Percentiles rank a stretch among this genome's conserved stretches.
These are phyloP conservation scores for Cerastoderma edule DNA, from an alignment of 2,888 invertebrate genomes.

Conservation along the genomic window DNA sequence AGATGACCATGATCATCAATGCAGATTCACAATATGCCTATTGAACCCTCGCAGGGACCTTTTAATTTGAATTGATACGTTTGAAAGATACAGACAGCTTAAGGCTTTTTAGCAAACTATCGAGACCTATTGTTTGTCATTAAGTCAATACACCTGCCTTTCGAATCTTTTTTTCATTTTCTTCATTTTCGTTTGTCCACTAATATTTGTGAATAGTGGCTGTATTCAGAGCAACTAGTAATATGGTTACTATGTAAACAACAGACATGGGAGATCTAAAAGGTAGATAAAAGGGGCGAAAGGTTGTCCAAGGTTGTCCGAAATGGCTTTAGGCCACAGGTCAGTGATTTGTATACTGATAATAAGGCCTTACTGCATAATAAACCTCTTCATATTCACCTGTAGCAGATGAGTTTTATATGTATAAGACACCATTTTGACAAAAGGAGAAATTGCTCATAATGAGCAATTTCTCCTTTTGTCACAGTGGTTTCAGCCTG, in stretches of 20 bases:
- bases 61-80: not conserved
- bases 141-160: conserved; percentile 20
- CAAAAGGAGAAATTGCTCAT: no score
- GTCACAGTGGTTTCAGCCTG: no score
- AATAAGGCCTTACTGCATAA: no score
- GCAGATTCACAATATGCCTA: conserved; percentile 5
- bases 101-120: no score
- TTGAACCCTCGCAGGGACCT: not conserved
- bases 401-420: no score
- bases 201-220: conserved; percentile 10
- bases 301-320: no score
- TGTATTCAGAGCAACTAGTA: not conserved
- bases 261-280: not conserved
- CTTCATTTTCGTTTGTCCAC: not conserved
- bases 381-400: no score
- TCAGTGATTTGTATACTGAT: no score
- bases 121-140: not conserved
- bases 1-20: not conserved
- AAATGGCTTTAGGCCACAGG: no score
- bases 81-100: no score
- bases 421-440: no score
- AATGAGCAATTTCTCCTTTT: no score
- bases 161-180: not conserved
- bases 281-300: not conserved
- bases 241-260: conserved; percentile 7